Evolutionary conservation across 1,140 invertebrate species (phyloP), one percentile per base, ranked within the genome.

Genomic region (Lepidurus couesii): DNA sequence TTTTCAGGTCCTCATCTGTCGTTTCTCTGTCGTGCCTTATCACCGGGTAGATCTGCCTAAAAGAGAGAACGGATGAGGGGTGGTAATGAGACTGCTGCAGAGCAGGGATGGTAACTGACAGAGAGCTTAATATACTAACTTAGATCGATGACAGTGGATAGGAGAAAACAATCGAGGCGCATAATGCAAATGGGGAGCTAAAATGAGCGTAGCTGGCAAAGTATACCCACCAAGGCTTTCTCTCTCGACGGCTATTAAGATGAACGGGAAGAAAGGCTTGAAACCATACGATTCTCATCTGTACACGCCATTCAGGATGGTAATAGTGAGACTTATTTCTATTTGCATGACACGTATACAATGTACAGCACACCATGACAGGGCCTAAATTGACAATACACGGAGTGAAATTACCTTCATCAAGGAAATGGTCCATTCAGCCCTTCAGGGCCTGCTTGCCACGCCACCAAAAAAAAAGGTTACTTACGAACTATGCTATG

Each of bases 161-260:
- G 53, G 53, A 65, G 53, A 65, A 65, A 65, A 65, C 53, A 65
- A 65, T 65, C n/a, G 53, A 65, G 53, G 21, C 21, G 21, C 53
- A 65, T 65, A 65, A 65, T 65, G 53, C 53, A 65, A 65, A 65
- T 65, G 53, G 53, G 53, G 53, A n/a, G 53, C 53, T 65, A 65
- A 65, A 65, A 65, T 13, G 53, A 16, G 53, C 16, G 21, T 65
- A 21, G 53, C 53, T 65, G 16, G 21, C 53, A 21, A 13, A 16
- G 53, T 65, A 65, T 65, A 65, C 53, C 53, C 53, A 65, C 16
- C 53, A 65, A 16, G 53, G 53, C 53, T 65, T 65, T 65, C 53
- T 65, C 16, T 65, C 21, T 65, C 53, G 7, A 65, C 21, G 53
- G 8, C 53, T 65, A 65, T 65, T 65, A 65, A 21, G 47, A n/a